phyloP scores from a whole-genome alignment of 2,797 vertebrate species.

The Anableps anableps region DNA sequence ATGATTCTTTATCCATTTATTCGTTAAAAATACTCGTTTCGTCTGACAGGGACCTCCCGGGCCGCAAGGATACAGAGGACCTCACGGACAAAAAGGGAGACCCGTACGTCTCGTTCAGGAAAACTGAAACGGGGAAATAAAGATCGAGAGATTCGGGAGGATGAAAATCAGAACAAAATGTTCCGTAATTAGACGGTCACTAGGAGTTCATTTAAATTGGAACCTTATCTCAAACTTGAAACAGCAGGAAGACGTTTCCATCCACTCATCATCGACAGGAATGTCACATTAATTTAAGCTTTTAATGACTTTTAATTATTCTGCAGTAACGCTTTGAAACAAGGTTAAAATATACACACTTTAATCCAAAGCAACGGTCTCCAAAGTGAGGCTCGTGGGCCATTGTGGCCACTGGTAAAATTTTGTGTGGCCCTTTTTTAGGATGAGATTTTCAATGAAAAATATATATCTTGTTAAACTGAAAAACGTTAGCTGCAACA shows the following conservation, averaged over 20 bases:
- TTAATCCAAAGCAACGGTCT: not conserved
- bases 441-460: too few relatives aligned
- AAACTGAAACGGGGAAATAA: not conserved
- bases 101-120: conserved; percentile 83
- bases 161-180: not conserved
- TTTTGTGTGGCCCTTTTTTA: not conserved
- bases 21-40: not conserved
- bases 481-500: not conserved
- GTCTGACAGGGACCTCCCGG: conserved; percentile 91
- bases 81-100: conserved; percentile 91
- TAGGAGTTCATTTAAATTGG: not conserved
- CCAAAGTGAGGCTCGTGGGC: not conserved
- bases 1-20: not conserved
- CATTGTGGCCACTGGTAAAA: not conserved
- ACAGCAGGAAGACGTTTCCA: not conserved
- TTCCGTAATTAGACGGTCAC: not conserved
- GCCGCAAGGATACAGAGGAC: conserved; percentile 89
- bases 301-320: not conserved
- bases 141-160: not conserved
- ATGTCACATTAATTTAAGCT: not conserved
- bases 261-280: not conserved
- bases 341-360: not conserved
- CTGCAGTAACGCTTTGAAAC: not conserved
- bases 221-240: not conserved
- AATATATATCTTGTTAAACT: not conserved